phyloP scores from a whole-genome alignment of 2,888 invertebrate species.

The Pardosa pseudoannulata region DNA sequence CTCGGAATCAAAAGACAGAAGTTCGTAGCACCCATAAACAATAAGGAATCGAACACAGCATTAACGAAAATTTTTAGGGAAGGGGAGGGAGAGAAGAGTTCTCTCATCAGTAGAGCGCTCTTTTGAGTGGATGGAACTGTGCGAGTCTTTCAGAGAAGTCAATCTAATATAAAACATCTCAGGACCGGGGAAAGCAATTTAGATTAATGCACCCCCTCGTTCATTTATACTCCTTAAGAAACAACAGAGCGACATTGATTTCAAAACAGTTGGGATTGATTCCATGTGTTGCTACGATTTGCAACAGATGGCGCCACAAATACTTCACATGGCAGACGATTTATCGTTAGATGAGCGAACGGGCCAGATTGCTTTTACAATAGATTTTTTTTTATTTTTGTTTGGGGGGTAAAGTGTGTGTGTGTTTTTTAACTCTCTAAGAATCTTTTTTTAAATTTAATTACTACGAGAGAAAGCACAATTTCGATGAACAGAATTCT shows the following conservation, averaged over 20 bases:
- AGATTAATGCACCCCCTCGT: conserved; percentile 64
- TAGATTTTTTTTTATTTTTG: conserved; percentile 2
- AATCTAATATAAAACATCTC: conserved; percentile 69
- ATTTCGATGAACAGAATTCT: conserved; percentile 47
- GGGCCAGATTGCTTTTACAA: conserved; percentile 55
- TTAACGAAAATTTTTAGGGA: conserved; percentile 15
- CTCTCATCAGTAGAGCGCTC: conserved; percentile 5
- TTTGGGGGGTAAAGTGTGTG: not conserved
- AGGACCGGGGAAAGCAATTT: conserved; percentile 52
- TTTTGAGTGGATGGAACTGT: conserved; percentile 27
- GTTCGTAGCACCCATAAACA: conserved; percentile 19
- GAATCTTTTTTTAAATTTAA: conserved; percentile 70
- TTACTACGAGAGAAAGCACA: conserved; percentile 63
- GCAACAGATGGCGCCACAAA: conserved; percentile 71
- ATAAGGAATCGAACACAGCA: conserved; percentile 11
- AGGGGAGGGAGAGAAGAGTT: not conserved
- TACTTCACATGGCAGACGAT: conserved; percentile 45
- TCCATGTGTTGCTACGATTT: conserved; percentile 52
- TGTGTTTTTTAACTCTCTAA: conserved; percentile 23
- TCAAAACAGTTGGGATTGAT: conserved; percentile 70
- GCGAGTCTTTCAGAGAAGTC: conserved; percentile 36
- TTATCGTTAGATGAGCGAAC: conserved; percentile 58
- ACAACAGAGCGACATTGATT: conserved; percentile 67
- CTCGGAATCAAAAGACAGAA: conserved; percentile 15
- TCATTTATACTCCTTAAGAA: conserved; percentile 72